Evolutionary conservation across 1,140 invertebrate genomes (phyloP), one percentile per base, ranked within the genome.

Genomic region (Ceratina australensis): DNA sequence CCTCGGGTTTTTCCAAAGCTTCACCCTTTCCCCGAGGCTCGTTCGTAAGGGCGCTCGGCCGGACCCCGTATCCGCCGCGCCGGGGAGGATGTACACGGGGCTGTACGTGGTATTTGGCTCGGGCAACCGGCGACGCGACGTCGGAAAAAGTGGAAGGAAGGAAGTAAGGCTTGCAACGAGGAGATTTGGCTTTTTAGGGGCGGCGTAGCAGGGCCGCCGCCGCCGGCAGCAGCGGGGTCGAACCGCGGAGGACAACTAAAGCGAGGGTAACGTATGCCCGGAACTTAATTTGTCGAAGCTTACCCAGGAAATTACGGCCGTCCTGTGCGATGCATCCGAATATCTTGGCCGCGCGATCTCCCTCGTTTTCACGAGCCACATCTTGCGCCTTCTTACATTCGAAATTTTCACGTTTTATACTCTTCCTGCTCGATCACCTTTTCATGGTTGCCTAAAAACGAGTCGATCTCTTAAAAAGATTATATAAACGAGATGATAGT

Each of bases 201-300:
- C 47, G 61, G 59, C 42, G 18, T 63, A 71, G 84, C 72, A n/a
- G 83, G 75, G 80, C 73, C 76, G 81, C 84, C 81, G 84, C n/a
- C n/a, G n/a, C n/a, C n/a, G 81, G 12, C 52, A 2, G 60, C 26
- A 49, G 73, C 47, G 56, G 15, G 50, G 57, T 33, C 61, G 72
- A 57, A 69, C 50, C 4, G 64, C 64, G 64, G 54, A 72, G 69
- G 72, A 65, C 60, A 78, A 80, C 72, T 83, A 85, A 87, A 80
- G 83, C 82, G 83, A 84, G 84, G 81, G 85, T 87, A 90, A 90
- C 89, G 90, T 91, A 90, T 91, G 89, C 87, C 84, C 84, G 78
- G 85, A 18, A 88, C 87, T 88, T 91, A 90, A 91, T 90, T 91
- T 91, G 88, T 87, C 87, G 86, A 79, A 89, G 89, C 88, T 91